Percentiles rank a stretch among this genome's conserved stretches.
These are phyloP conservation scores for Limosa lapponica DNA, from an alignment of 2,797 vertebrate species.

Conservation along the genomic window DNA sequence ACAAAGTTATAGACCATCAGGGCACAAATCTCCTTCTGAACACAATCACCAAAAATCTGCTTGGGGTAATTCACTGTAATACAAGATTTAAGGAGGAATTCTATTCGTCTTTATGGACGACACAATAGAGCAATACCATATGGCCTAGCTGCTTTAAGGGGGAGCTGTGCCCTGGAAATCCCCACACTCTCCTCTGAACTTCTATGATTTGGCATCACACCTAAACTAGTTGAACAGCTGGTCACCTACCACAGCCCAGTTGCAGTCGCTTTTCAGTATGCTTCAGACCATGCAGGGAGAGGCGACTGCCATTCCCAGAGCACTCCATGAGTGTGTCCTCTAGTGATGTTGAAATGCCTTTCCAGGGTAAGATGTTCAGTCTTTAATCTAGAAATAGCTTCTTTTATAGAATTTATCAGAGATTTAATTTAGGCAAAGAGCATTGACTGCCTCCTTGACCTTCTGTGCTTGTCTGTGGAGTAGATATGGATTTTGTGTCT, in stretches of 20 bases:
- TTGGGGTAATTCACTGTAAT: rapidly evolving
- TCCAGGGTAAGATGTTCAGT: background rate
- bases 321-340: background rate
- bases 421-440: background rate
- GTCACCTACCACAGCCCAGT: background rate
- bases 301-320: rapidly evolving
- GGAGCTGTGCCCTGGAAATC: background rate
- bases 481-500: background rate
- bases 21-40: background rate
- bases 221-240: background rate
- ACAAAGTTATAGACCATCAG: background rate
- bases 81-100: background rate
- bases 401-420: background rate
- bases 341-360: background rate
- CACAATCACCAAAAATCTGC: background rate
- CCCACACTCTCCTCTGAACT: background rate
- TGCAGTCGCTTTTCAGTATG: background rate
- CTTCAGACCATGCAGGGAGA: background rate
- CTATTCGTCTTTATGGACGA: background rate
- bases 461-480: background rate
- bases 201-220: background rate
- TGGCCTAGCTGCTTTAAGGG: background rate
- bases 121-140: rapidly evolving
- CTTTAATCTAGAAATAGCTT: background rate
- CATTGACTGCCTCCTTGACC: background rate